Evolutionary conservation across 2,888 invertebrate genomes (phyloP).

Genomic region (Schizotus pectinicornis): DNA sequence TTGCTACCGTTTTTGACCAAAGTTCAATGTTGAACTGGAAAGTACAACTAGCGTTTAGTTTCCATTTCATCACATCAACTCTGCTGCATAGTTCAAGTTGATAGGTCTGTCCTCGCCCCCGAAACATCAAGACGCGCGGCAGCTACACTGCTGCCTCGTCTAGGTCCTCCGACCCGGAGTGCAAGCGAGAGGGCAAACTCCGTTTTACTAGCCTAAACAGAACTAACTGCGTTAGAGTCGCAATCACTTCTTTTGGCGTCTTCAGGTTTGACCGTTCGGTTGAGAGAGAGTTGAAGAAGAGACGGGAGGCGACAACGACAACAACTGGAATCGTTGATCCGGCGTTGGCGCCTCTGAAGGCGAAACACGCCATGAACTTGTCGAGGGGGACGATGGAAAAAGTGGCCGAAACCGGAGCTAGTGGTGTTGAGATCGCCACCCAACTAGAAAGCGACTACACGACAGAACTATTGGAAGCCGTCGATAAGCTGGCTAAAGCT

Average conservation of each 20-base stretch:
- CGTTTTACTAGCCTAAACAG: no score
- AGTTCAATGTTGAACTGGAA: no score
- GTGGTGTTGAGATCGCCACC: slow-evolving; percentile 48
- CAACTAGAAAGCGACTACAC: slow-evolving; percentile 46
- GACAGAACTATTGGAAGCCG: slow-evolving; percentile 57
- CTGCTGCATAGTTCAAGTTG: no score
- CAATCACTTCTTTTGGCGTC: neutral
- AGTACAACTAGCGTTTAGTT: no score
- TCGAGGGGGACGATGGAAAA: slow-evolving; percentile 31
- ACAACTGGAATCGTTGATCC: slow-evolving; percentile 21
- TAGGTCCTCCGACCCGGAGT: no score
- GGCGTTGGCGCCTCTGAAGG: slow-evolving; percentile 11
- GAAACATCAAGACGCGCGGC: no score
- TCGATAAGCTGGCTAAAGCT: slow-evolving; percentile 57
- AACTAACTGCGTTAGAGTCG: neutral
- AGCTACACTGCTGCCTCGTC: no score
- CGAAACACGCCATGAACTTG: slow-evolving; percentile 14
- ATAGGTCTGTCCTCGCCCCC: no score
- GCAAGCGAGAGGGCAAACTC: no score
- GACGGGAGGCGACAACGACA: slow-evolving; percentile 34
- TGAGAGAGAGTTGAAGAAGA: slow-evolving; percentile 47
- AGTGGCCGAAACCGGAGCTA: slow-evolving; percentile 48
- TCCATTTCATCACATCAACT: no score
- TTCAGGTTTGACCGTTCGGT: slow-evolving; percentile 49
- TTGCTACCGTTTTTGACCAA: no score